Conservation (phyloP, 2,113 vertebrate species). For the Nycticorax nycticorax region DNA sequence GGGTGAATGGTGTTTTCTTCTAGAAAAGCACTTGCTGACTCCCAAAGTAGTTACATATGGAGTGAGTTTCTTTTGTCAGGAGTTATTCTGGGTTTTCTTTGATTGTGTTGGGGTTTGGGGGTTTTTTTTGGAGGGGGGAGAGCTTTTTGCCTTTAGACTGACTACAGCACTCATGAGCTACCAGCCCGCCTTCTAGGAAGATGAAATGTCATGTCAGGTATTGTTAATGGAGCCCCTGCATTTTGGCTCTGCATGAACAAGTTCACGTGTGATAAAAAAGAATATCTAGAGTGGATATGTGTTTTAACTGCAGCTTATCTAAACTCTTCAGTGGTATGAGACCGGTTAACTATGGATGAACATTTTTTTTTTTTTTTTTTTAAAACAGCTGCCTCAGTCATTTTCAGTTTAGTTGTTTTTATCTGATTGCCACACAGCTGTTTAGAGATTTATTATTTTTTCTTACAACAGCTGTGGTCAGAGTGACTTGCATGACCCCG, state of each 20-base stretch:
- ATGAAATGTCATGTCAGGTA: neutral
- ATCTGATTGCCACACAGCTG: neutral
- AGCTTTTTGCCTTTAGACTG: neutral
- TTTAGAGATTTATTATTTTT: neutral
- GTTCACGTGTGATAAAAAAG: neutral
- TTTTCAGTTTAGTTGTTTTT: constrained; percentile 2
- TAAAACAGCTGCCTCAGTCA: neutral
- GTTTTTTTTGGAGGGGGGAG: too few relatives aligned
- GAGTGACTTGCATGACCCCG: neutral
- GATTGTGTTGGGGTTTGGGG: neutral
- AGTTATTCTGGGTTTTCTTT: neutral
- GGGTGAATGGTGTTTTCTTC: neutral
- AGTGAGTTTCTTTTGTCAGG: neutral
- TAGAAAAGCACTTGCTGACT: neutral
- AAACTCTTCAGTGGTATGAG: neutral
- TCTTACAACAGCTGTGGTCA: neutral
- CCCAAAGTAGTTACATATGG: neutral
- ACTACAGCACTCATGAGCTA: neutral
- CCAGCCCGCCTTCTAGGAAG: neutral
- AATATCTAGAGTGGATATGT: neutral
- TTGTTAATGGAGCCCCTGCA: neutral
- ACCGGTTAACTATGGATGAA: neutral
- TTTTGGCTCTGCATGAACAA: neutral
- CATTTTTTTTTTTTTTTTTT: neutral
- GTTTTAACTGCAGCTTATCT: neutral